A percentile compares a stretch with the other conserved stretches of the same genome.
Conservation (phyloP, 2,113 vertebrate species). For the Myanophis thanlyinensis region DNA sequence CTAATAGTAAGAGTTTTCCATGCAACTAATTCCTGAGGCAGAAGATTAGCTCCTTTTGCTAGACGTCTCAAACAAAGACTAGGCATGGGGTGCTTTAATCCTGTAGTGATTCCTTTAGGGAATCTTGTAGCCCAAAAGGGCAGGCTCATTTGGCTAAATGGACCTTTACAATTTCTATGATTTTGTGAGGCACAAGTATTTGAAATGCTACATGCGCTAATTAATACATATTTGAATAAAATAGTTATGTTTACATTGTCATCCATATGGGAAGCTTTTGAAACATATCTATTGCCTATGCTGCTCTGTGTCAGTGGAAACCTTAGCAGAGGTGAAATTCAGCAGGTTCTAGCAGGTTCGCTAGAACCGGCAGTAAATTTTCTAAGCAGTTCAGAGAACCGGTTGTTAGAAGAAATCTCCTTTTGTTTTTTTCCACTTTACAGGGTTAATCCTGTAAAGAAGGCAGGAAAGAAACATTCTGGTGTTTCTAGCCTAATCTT, state of each 20-base stretch:
- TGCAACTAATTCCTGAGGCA: background rate
- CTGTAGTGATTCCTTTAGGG: background rate
- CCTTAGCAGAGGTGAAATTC: too few relatives aligned
- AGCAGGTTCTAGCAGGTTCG: too few relatives aligned
- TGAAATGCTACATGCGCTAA: background rate
- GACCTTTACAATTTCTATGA: background rate
- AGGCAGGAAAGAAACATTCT: too few relatives aligned
- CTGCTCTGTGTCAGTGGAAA: background rate
- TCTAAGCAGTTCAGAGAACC: too few relatives aligned
- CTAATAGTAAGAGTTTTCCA: background rate
- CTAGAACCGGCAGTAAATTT: too few relatives aligned
- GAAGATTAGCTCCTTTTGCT: background rate
- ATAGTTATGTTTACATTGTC: background rate
- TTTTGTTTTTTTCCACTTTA: too few relatives aligned
- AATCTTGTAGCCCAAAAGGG: background rate
- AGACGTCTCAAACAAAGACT: background rate
- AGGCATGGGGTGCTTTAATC: background rate
- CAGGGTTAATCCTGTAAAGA: too few relatives aligned
- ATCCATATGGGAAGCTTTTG: background rate
- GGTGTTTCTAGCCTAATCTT: too few relatives aligned
- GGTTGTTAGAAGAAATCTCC: too few relatives aligned
- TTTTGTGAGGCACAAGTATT: background rate
- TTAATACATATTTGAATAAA: background rate
- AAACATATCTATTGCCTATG: background rate
- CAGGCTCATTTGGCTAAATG: background rate